Conservation (phyloP, 1,140 invertebrate species). For the Ceratina calcarata region DNA sequence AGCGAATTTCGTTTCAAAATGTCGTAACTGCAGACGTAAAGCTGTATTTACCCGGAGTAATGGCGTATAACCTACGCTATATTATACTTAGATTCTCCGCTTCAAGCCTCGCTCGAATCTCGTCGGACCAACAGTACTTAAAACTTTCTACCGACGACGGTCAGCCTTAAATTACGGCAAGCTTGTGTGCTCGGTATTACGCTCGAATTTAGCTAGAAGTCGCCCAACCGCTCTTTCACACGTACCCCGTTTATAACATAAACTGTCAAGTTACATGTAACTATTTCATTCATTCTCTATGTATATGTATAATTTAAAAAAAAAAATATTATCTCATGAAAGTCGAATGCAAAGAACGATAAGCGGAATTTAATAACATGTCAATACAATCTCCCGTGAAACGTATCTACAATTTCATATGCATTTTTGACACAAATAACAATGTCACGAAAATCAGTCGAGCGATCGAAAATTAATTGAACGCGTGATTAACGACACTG, state of each 20-base stretch:
- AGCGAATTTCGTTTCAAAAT: slow-evolving; percentile 19
- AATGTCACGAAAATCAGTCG: not conserved
- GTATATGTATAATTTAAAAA: no score
- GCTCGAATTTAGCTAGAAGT: not conserved
- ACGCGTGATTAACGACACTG: slow-evolving; percentile 32
- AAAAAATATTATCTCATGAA: no score
- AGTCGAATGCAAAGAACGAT: not conserved
- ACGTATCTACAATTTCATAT: not conserved
- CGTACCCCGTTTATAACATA: no score
- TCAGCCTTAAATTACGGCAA: slow-evolving; percentile 19
- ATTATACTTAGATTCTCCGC: slow-evolving; percentile 18
- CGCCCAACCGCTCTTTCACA: not conserved
- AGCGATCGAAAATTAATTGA: slow-evolving; percentile 19
- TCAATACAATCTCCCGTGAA: not conserved
- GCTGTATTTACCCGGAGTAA: slow-evolving; percentile 24
- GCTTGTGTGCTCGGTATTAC: not conserved
- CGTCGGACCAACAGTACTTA: slow-evolving; percentile 25
- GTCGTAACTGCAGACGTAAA: slow-evolving; percentile 9
- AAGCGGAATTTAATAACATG: not conserved
- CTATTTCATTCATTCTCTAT: no score
- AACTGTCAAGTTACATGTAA: no score
- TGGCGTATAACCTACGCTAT: not conserved
- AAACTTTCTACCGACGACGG: slow-evolving; percentile 9
- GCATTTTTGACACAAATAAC: not conserved
- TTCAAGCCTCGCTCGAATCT: slow-evolving; percentile 18